Conservation (phyloP, 2,113 vertebrate species). For the Semnopithecus entellus region DNA sequence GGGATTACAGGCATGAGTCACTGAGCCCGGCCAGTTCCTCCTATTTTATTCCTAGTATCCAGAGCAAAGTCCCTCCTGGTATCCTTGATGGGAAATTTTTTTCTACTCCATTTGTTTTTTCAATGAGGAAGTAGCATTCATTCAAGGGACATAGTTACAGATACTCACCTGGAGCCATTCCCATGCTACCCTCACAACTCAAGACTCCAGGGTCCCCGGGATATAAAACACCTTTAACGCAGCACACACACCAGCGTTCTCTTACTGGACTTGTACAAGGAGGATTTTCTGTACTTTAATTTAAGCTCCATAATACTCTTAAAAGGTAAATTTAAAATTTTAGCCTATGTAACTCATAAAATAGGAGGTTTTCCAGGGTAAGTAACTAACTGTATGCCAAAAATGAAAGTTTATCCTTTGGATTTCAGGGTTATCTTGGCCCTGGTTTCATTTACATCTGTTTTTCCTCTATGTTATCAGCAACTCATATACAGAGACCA, state of each 20-base stretch:
- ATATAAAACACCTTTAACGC: rapidly evolving
- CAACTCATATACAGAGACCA: rapidly evolving
- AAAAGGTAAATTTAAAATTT: not conserved
- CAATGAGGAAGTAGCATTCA: rapidly evolving
- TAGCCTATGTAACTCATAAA: rapidly evolving
- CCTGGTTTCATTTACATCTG: rapidly evolving
- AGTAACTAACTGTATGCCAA: rapidly evolving
- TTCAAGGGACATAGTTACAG: not conserved
- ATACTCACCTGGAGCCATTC: rapidly evolving
- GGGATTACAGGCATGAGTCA: too few relatives aligned
- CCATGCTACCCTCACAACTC: too few relatives aligned
- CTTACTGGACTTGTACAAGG: rapidly evolving
- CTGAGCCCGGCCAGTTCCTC: rapidly evolving
- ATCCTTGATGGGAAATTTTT: rapidly evolving
- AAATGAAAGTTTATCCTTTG: rapidly evolving
- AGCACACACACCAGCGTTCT: rapidly evolving
- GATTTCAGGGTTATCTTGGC: rapidly evolving
- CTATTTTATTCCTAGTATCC: rapidly evolving
- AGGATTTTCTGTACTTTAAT: rapidly evolving
- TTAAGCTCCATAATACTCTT: rapidly evolving
- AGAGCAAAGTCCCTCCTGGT: rapidly evolving
- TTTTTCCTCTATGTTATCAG: rapidly evolving
- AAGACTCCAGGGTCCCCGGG: rapidly evolving
- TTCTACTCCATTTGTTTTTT: rapidly evolving
- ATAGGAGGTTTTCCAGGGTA: not conserved